These are phyloP conservation scores for Caradrina clavipalpis DNA, from an alignment of 2,888 invertebrate species.

Conservation along the genomic window DNA sequence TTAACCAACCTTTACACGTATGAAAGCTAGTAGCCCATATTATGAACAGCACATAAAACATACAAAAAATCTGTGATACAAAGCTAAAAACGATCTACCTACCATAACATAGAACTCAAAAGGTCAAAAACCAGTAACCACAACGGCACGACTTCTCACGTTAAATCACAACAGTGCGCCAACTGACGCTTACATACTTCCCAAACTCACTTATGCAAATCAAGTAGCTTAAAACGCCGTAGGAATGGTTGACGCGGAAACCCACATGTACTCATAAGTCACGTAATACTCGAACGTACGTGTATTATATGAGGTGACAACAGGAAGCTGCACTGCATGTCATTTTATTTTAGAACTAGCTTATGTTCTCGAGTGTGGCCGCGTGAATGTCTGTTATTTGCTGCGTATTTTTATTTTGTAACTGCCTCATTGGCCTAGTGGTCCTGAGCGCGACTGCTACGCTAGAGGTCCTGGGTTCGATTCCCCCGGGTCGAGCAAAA, in stretches of 20 bases:
- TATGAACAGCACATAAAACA: too few relatives aligned
- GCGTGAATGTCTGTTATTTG: too few relatives aligned
- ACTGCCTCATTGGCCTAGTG: too few relatives aligned
- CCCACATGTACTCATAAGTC: constrained; percentile 34
- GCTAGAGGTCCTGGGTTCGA: too few relatives aligned
- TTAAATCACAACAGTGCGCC: constrained; percentile 43
- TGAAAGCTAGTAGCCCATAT: too few relatives aligned
- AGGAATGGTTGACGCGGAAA: constrained; percentile 33
- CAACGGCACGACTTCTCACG: constrained; percentile 21
- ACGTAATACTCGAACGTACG: constrained; percentile 39
- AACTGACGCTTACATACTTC: constrained; percentile 47
- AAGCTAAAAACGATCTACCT: neutral
- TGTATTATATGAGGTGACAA: constrained; percentile 34
- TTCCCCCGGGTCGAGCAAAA: too few relatives aligned
- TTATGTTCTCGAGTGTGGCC: too few relatives aligned
- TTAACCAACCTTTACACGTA: too few relatives aligned
- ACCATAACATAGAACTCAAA: neutral
- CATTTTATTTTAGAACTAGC: constrained; percentile 16
- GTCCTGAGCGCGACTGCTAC: too few relatives aligned
- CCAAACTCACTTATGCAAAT: constrained; percentile 52
- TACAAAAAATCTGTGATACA: too few relatives aligned
- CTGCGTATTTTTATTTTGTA: too few relatives aligned
- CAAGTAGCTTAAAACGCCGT: constrained; percentile 45
- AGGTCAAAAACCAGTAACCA: constrained; percentile 25
- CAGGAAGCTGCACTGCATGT: constrained; percentile 13